Evolutionary conservation across 2,888 invertebrate genomes (phyloP), one percentile per base, ranked within the genome.

Genomic region (Galerucella pusilla): DNA sequence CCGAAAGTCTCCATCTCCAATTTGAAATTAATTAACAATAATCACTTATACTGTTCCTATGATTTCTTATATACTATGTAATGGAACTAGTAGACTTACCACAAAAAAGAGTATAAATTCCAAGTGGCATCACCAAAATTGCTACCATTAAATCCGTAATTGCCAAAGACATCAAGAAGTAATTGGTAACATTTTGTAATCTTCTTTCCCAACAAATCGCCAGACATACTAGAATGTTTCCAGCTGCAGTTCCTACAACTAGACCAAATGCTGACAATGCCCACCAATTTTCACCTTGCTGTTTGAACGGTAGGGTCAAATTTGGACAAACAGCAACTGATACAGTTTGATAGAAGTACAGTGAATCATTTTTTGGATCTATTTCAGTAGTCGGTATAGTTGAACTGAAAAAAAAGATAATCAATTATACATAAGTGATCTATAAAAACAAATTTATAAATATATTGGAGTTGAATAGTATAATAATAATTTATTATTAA

Each of bases 141-240:
- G 97, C 97, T 2, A 98, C 97, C 90, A 98, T 93, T 67, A 98
- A 91, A 88, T 98, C 98, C 14, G 98, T 98, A 80, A 98, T 94
- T 71, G 98, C 97, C 85, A 98, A 88, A 6, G 97, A 98, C 93
- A 98, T 95, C 84, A 98, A 90, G 86, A 98, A 98, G 88, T 97
- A 98, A 88, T 98, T 98, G 84, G 98, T 98, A 76, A 97, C 97
- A 90, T 97, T 98, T 88, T 98, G 98, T 76, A 98, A 89, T 16
- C 97, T 91, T 73, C 96, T 91, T 86, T 98, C 98, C 92, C 95
- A 93, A 79, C 94, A 93, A 83, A 98, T 97, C 35, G 98, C 98
- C 82, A 97, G 88, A 84, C 97, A 98, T 66, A 98, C 98, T 75
- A 98, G 89, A 60, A 97, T 94, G 88, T 98, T 98, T 1, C 98